Conservation (phyloP, 2,888 invertebrate genomes). For the Embidobia sp. region DNA sequence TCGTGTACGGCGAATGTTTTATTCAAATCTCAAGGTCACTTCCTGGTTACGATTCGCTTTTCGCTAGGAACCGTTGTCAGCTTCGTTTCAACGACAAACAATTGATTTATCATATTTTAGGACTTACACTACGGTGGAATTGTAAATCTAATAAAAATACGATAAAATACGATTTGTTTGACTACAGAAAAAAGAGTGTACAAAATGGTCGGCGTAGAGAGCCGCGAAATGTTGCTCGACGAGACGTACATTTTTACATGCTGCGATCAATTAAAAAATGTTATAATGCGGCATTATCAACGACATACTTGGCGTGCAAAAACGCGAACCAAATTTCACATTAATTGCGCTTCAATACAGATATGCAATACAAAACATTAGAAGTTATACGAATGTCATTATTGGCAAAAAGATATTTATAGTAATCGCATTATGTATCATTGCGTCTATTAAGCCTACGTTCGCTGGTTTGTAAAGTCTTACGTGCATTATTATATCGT, state of each 20-base stretch:
- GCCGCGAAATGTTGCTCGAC: no score
- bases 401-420: slow-evolving; percentile 28
- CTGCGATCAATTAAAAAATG: no score
- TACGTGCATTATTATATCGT: no score
- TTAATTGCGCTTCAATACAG: slow-evolving; percentile 4
- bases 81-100: no score
- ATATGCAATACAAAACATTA: slow-evolving; percentile 2
- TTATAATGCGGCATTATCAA: background rate
- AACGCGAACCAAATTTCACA: slow-evolving; percentile 4
- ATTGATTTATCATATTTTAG: no score
- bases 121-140: no score
- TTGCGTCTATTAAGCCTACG: slow-evolving; percentile 1
- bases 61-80: no score
- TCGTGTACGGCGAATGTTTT: background rate
- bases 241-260: no score
- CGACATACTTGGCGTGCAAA: background rate
- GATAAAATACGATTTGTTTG: no score
- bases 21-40: slow-evolving; percentile 6
- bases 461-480: slow-evolving; percentile 8
- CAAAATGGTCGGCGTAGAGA: no score
- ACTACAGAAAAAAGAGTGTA: no score
- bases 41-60: background rate
- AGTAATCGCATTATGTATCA: slow-evolving; percentile 23
- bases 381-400: slow-evolving; percentile 23
- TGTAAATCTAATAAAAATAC: no score